phyloP scores from a whole-genome alignment of 2,113 vertebrate species.

The Cheirogaleus medius region DNA sequence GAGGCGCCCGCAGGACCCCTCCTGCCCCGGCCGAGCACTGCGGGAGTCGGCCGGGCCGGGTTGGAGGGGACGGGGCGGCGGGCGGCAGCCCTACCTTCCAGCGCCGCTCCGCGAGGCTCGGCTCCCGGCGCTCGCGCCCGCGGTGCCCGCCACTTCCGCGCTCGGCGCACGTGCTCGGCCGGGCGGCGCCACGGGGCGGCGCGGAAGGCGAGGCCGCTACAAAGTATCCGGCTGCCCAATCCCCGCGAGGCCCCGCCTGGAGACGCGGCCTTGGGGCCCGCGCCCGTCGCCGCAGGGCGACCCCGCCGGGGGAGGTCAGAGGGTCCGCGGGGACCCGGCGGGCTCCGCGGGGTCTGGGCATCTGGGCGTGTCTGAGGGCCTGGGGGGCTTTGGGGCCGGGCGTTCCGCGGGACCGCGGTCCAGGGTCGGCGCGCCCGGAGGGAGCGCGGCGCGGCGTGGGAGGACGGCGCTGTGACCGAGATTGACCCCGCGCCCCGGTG shows the following conservation, averaged over 20 bases:
- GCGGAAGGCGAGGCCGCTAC: neutral
- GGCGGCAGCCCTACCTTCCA: neutral
- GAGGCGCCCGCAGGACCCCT: neutral
- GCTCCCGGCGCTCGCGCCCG: too few species aligned
- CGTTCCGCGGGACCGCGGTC: neutral
- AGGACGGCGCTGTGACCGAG: neutral
- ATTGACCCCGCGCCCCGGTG: neutral
- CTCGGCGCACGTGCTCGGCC: neutral
- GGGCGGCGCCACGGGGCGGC: neutral
- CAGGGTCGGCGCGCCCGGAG: too few species aligned
- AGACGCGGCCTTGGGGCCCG: fast-evolving
- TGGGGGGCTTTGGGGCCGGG: neutral
- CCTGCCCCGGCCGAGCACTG: neutral
- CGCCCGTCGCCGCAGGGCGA: neutral
- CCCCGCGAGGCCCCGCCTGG: neutral
- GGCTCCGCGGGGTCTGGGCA: fast-evolving
- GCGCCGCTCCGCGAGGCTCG: neutral
- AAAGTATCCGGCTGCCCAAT: conserved; percentile 18
- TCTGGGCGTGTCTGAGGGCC: neutral
- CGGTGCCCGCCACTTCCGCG: neutral
- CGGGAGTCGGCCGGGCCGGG: neutral
- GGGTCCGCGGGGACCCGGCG: fast-evolving
- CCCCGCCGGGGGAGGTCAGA: fast-evolving
- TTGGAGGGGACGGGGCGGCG: neutral
- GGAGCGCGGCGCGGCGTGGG: too few species aligned